Percentiles rank a stretch among this genome's conserved stretches.
These are phyloP conservation scores for Lytechinus variegatus DNA, from an alignment of 35 echinoderm and acorn worm species.

Conservation along the genomic window DNA sequence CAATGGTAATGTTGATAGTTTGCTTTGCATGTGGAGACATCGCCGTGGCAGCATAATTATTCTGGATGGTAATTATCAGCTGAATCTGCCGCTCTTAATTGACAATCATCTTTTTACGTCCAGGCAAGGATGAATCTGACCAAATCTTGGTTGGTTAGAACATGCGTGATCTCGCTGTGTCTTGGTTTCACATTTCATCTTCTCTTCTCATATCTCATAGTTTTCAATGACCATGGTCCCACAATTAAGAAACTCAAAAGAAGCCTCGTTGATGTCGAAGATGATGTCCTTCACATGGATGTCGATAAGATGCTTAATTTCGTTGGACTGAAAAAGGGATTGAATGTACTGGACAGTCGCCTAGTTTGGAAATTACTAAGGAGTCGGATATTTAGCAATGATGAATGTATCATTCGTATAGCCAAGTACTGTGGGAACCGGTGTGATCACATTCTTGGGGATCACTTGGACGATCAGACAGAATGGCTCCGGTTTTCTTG, in stretches of 20 bases:
- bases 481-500: background rate
- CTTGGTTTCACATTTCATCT: background rate
- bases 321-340: background rate
- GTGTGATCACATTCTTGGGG: background rate
- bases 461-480: background rate
- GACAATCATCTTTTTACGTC: background rate
- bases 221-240: background rate
- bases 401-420: background rate
- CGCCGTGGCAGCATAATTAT: too few relatives aligned
- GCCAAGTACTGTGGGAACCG: background rate
- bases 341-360: slow-evolving; percentile 15
- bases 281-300: background rate
- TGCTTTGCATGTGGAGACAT: too few relatives aligned
- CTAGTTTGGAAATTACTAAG: background rate
- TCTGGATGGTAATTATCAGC: too few relatives aligned
- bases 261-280: background rate
- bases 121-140: background rate
- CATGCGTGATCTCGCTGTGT: background rate
- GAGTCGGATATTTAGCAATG: too few relatives aligned
- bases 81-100: background rate
- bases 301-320: background rate
- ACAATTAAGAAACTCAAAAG: background rate
- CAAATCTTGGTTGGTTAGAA: background rate
- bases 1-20: too few relatives aligned
- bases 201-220: background rate